Percentiles rank a stretch among this genome's conserved stretches.
phyloP scores from a whole-genome alignment of 2,888 invertebrate genomes.

The Rotaria macrura region DNA sequence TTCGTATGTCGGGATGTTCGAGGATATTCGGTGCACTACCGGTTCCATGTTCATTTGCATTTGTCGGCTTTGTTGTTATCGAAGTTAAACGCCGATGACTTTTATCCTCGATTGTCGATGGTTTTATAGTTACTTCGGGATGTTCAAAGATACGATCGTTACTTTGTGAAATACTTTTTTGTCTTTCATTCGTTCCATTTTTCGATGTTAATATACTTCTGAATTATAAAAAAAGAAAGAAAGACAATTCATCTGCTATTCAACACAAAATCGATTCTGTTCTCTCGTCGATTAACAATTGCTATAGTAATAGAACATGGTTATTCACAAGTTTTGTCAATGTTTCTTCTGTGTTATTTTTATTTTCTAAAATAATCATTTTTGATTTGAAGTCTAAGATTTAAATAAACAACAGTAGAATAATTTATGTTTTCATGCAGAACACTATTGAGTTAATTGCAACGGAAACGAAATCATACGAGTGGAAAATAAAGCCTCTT shows the following conservation, averaged over 20 bases:
- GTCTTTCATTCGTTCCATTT: neutral
- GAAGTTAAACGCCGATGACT: neutral
- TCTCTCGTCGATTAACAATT: too few relatives aligned
- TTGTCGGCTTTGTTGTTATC: neutral
- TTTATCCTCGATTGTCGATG: neutral
- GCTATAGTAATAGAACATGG: too few relatives aligned
- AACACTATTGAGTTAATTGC: neutral
- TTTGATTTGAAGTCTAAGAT: neutral
- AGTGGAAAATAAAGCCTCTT: neutral
- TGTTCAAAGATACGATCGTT: slow-evolving; percentile 1
- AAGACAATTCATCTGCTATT: too few relatives aligned
- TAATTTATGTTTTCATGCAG: neutral
- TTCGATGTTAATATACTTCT: neutral
- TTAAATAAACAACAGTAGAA: neutral
- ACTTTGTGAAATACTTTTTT: neutral
- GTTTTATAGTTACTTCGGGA: neutral
- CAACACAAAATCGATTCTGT: too few relatives aligned
- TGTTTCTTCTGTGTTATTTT: neutral
- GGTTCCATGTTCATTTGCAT: neutral
- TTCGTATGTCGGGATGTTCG: slow-evolving; percentile 12
- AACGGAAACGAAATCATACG: neutral
- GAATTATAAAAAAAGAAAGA: neutral
- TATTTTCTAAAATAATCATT: neutral
- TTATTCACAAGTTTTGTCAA: too few relatives aligned
- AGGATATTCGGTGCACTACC: neutral